These are phyloP conservation scores for Leptodactylus fallax DNA, from an alignment of 2,797 vertebrate species.

Conservation along the genomic window DNA sequence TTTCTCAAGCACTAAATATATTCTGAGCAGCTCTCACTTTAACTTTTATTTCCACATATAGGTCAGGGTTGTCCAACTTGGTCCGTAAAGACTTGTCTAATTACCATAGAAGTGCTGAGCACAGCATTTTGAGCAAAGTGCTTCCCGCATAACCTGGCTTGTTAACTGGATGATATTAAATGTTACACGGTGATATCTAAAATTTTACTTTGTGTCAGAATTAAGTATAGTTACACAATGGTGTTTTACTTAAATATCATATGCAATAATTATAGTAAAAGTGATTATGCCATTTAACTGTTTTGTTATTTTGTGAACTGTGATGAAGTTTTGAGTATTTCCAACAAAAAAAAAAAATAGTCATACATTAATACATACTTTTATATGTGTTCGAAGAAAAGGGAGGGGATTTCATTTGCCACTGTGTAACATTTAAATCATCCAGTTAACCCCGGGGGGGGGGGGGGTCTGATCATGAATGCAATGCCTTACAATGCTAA, in stretches of 20 bases:
- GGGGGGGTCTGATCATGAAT: no score
- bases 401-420: no score
- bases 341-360: no score
- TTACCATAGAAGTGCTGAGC: conserved; percentile 31
- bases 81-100: conserved; percentile 14
- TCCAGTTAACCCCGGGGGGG: no score
- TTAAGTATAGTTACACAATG: background rate
- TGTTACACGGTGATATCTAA: background rate
- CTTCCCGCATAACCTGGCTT: conserved; percentile 6
- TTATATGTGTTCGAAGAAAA: no score
- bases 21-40: background rate
- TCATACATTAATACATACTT: no score
- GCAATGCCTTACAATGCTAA: no score
- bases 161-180: conserved; percentile 19
- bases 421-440: no score
- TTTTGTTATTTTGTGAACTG: background rate
- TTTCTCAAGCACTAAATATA: background rate
- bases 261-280: background rate
- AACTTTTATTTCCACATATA: conserved; percentile 26
- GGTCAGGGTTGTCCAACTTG: conserved; percentile 14
- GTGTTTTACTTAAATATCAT: background rate
- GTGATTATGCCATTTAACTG: background rate
- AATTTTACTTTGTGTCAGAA: background rate
- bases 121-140: conserved; percentile 1
- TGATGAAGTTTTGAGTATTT: background rate